A percentile compares a stretch with the other conserved stretches of the same genome.
These are phyloP conservation scores for Enchytraeus crypticus DNA, from an alignment of 2,888 invertebrate genomes.

Conservation along the genomic window DNA sequence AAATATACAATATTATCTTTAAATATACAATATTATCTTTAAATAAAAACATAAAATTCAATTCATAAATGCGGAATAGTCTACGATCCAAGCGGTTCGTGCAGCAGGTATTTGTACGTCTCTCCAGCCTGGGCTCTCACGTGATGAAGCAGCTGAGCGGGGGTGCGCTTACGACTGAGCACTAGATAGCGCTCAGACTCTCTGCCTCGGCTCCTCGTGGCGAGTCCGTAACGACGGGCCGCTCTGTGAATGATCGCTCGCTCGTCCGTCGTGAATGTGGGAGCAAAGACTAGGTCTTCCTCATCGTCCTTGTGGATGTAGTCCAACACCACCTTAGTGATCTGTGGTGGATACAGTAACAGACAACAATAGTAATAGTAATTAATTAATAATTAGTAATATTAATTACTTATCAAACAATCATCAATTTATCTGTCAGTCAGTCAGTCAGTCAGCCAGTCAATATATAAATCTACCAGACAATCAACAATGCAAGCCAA, in stretches of 20 bases:
- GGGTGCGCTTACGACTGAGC: conserved; percentile 51
- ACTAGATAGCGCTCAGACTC: conserved; percentile 51
- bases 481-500: too few relatives aligned
- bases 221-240: conserved; percentile 49
- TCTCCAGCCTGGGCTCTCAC: conserved; percentile 33
- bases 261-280: conserved; percentile 50
- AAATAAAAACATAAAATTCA: neutral
- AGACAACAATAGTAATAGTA: too few relatives aligned
- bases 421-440: too few relatives aligned
- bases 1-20: neutral
- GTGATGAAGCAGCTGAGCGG: conserved; percentile 51
- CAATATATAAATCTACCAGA: too few relatives aligned
- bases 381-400: too few relatives aligned
- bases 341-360: conserved; percentile 35
- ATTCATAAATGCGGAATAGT: neutral
- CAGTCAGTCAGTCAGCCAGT: too few relatives aligned
- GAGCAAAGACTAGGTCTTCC: conserved; percentile 48
- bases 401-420: too few relatives aligned
- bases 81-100: conserved; percentile 13
- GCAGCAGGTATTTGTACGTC: conserved; percentile 20
- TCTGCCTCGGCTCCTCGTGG: conserved; percentile 53
- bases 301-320: conserved; percentile 40
- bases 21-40: neutral
- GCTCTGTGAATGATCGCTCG: conserved; percentile 47
- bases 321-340: conserved; percentile 37